Conservation (phyloP, 2,113 vertebrate species). For the Rhinopomastus cyanomelas region DNA sequence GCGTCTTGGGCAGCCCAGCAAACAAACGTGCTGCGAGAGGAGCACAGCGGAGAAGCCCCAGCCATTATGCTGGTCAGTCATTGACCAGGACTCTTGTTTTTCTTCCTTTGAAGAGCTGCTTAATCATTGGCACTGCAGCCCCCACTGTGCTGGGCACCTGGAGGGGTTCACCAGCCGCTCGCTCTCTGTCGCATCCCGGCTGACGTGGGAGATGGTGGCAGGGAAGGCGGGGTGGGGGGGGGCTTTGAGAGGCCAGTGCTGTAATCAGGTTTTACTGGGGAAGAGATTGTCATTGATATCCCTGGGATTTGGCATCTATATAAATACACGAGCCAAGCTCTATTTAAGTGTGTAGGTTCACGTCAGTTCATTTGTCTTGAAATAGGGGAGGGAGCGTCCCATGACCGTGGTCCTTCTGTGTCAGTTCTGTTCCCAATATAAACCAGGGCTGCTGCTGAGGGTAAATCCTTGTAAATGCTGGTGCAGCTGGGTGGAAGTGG, state of each 20-base stretch:
- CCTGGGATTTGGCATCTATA: slow-evolving; percentile 62
- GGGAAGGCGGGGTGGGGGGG: neutral
- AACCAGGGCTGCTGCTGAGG: neutral
- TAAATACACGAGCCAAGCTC: slow-evolving; percentile 38
- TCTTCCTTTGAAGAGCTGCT: slow-evolving; percentile 41
- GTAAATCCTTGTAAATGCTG: neutral
- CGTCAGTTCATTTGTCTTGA: slow-evolving; percentile 17
- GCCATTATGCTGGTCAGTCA: slow-evolving; percentile 48
- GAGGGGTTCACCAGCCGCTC: neutral
- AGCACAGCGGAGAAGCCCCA: slow-evolving; percentile 33
- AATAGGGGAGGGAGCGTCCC: neutral
- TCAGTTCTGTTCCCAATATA: neutral
- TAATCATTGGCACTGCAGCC: neutral
- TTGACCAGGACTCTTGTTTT: slow-evolving; percentile 59
- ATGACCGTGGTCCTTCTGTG: rapidly evolving
- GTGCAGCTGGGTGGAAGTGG: neutral
- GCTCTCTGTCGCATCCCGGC: rapidly evolving
- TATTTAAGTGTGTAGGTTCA: slow-evolving; percentile 34
- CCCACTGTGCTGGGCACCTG: neutral
- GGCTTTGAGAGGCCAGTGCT: neutral
- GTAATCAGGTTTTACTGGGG: slow-evolving; percentile 53
- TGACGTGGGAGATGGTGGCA: neutral
- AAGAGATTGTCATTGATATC: slow-evolving; percentile 61
- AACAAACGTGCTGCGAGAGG: slow-evolving; percentile 55
- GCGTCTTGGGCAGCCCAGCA: slow-evolving; percentile 40